These are phyloP conservation scores for Zaprionus obscuricornis DNA, from an alignment of 2,888 invertebrate species.

Conservation along the genomic window DNA sequence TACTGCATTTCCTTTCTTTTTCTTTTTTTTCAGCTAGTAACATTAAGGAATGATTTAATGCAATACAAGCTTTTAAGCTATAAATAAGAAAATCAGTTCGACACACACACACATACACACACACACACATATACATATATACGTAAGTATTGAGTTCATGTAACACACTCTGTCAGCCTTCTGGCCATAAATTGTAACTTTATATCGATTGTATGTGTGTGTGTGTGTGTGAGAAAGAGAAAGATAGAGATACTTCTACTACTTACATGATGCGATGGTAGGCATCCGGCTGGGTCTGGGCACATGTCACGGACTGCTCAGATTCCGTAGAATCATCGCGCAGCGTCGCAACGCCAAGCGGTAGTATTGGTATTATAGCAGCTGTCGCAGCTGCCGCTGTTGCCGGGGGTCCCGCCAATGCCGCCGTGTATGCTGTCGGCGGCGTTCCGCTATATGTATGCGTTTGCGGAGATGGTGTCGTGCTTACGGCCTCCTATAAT, in stretches of 20 bases:
- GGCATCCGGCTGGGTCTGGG: conserved; percentile 83
- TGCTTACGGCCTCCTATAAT: conserved; percentile 82
- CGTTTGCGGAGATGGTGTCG: conserved; percentile 82
- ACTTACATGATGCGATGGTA: conserved; percentile 84
- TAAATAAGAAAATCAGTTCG: too few species aligned
- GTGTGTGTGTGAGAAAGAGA: too few species aligned
- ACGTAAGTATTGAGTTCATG: too few species aligned
- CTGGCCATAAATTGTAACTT: too few species aligned
- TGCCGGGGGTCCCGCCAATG: conserved; percentile 84
- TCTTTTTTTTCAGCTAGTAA: too few species aligned
- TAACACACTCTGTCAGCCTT: too few species aligned
- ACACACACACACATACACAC: too few species aligned
- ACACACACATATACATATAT: too few species aligned
- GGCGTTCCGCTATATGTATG: conserved; percentile 73
- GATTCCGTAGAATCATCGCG: conserved; percentile 84
- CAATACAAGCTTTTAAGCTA: too few species aligned
- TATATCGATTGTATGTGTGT: too few species aligned
- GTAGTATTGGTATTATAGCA: conserved; percentile 83
- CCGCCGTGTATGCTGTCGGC: conserved; percentile 79
- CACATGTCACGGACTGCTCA: conserved; percentile 83
- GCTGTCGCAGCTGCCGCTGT: conserved; percentile 84
- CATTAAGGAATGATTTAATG: too few species aligned
- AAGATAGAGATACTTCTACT: conserved; percentile 1
- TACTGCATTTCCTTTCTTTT: too few species aligned
- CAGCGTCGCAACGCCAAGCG: conserved; percentile 83